Conservation (phyloP, 2,113 vertebrate genomes). For the Zootoca vivipara region DNA sequence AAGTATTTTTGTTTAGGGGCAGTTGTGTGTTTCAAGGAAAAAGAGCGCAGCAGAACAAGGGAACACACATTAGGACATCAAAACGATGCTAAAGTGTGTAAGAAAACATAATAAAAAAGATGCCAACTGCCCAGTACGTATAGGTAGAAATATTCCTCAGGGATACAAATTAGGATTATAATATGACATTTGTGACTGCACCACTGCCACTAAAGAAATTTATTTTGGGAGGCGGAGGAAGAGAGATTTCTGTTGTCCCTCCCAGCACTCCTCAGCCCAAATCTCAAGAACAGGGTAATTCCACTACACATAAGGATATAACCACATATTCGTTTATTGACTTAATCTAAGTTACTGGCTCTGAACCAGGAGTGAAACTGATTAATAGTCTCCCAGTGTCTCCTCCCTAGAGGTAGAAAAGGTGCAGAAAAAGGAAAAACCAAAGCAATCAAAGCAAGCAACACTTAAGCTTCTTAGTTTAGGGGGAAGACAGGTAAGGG, state of each 20-base stretch:
- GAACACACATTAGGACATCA: neutral
- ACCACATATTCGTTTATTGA: no score
- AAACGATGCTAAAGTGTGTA: neutral
- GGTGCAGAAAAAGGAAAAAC: no score
- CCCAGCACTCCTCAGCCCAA: neutral
- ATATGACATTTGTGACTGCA: no score
- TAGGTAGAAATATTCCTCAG: neutral
- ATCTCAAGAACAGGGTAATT: neutral
- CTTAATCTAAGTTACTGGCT: neutral
- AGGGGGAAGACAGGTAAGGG: no score
- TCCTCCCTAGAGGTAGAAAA: neutral
- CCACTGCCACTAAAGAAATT: neutral
- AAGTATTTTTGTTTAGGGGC: neutral
- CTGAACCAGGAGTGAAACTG: neutral
- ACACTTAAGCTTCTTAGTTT: no score
- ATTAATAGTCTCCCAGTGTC: neutral
- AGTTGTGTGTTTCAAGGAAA: neutral
- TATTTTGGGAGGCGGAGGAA: neutral
- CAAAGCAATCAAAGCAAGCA: neutral
- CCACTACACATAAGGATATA: no score
- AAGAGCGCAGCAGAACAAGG: neutral
- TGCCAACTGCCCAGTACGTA: neutral
- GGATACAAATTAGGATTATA: neutral
- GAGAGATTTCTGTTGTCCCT: neutral
- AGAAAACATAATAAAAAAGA: neutral